Evolutionary conservation across 1,140 invertebrate genomes (phyloP).

Genomic region (Drosophila azteca): DNA sequence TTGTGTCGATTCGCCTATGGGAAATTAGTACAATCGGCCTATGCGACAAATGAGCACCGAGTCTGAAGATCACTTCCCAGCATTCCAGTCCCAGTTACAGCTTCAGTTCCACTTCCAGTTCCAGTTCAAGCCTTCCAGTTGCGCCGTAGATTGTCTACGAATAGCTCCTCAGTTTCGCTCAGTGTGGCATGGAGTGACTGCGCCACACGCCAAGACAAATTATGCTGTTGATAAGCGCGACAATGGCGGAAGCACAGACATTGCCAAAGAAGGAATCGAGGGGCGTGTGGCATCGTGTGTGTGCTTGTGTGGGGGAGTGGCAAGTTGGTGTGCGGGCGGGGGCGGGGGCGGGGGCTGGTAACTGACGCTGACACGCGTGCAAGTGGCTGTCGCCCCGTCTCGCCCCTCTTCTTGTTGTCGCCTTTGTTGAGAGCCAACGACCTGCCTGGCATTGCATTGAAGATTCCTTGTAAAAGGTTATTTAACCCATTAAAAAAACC

Average conservation of each 20-base stretch:
- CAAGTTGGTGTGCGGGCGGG: background rate
- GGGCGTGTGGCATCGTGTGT: background rate
- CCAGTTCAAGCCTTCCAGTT: too few species aligned
- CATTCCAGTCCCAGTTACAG: too few species aligned
- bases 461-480: slow-evolving; percentile 73
- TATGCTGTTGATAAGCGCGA: slow-evolving; percentile 80
- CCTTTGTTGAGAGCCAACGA: slow-evolving; percentile 66
- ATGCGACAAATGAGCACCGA: too few species aligned
- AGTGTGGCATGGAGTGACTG: slow-evolving; percentile 36
- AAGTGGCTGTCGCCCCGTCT: slow-evolving; percentile 38
- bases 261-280: slow-evolving; percentile 4
- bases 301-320: background rate
- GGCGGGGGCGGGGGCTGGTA: slow-evolving; percentile 26
- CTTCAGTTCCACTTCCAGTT: too few species aligned
- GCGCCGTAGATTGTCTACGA: too few species aligned
- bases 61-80: too few species aligned
- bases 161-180: background rate
- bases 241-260: slow-evolving; percentile 66
- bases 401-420: background rate
- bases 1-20: too few species aligned
- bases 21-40: too few species aligned
- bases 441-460: slow-evolving; percentile 56
- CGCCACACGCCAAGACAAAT: slow-evolving; percentile 78
- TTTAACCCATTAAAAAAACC: slow-evolving; percentile 67
- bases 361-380: slow-evolving; percentile 68